Evolutionary conservation across 2,888 invertebrate genomes (phyloP).

Genomic region (Ornithoptera priamus): DNA sequence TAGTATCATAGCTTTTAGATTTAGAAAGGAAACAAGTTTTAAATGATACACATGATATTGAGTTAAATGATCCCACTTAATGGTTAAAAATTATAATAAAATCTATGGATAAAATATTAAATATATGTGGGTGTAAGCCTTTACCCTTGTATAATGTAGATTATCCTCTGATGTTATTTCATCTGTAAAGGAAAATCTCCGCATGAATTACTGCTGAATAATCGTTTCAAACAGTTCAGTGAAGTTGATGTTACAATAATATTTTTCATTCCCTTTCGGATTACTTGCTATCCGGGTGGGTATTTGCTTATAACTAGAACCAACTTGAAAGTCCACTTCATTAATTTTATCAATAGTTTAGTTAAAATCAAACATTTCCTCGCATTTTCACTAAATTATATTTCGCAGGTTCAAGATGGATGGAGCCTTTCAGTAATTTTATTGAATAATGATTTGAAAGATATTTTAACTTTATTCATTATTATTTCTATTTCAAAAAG

Average conservation of each 20-base stretch:
- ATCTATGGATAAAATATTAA: neutral
- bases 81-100: too few species aligned
- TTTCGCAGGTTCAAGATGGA: neutral
- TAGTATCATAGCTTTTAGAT: too few species aligned
- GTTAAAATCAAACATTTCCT: neutral
- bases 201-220: constrained; percentile 15
- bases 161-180: neutral
- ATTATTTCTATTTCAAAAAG: too few species aligned
- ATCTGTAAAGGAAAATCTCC: constrained; percentile 5
- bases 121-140: neutral
- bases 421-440: neutral
- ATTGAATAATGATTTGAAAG: neutral
- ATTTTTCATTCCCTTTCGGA: neutral
- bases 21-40: too few species aligned
- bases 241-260: neutral
- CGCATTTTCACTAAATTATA: neutral
- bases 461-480: too few species aligned
- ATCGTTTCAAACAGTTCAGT: constrained; percentile 12
- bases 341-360: neutral
- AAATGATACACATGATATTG: too few species aligned
- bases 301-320: neutral
- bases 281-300: neutral
- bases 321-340: neutral
- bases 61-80: too few species aligned
- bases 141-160: neutral